phyloP scores from a whole-genome alignment of 2,113 vertebrate species.

The Heteronetta atricapilla region DNA sequence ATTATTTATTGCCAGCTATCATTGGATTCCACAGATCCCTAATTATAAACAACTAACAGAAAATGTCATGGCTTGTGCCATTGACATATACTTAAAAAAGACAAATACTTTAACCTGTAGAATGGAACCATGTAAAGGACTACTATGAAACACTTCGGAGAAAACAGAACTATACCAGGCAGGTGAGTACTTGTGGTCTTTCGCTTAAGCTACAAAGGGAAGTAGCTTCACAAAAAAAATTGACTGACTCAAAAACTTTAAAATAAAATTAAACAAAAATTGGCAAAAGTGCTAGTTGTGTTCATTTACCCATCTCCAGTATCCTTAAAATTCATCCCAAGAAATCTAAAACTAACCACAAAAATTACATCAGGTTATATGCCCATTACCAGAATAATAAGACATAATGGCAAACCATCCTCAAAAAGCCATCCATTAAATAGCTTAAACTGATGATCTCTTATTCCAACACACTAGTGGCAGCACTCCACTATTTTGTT shows the following conservation, averaged over 20 bases:
- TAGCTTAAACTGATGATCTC: not conserved
- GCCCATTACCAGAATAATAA: not conserved
- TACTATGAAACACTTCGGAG: not conserved
- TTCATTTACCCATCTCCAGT: not conserved
- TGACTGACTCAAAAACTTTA: not conserved
- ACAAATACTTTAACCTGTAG: not conserved
- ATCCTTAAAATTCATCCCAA: not conserved
- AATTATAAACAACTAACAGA: not conserved
- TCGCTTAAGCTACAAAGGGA: not conserved
- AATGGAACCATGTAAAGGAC: not conserved
- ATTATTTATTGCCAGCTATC: not conserved
- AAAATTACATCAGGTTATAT: not conserved
- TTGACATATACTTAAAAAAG: not conserved
- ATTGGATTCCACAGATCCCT: not conserved
- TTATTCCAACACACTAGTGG: not conserved
- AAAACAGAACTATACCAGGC: not conserved
- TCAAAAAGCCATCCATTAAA: not conserved
- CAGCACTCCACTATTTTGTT: not conserved
- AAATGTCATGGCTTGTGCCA: not conserved
- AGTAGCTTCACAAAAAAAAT: not conserved
- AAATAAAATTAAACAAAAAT: not conserved
- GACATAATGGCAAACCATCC: not conserved
- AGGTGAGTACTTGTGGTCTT: not conserved
- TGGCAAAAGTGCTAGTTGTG: not conserved
- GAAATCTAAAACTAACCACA: not conserved